Evolutionary conservation across 2,797 vertebrate species (phyloP).

Genomic region (Syngnathus acus): DNA sequence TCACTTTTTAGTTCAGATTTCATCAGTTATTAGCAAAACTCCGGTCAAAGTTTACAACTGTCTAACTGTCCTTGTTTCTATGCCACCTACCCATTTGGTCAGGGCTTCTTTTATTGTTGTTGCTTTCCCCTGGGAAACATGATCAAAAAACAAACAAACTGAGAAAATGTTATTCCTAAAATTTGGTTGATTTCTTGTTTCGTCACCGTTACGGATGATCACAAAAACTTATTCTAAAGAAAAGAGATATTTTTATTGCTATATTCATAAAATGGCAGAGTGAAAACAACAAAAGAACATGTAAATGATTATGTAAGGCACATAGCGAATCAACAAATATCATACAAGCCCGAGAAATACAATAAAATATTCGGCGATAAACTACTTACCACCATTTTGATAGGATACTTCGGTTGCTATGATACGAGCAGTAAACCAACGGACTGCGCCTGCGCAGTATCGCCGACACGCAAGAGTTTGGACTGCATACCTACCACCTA

Average conservation of each 20-base stretch:
- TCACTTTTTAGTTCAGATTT: not conserved
- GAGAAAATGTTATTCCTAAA: not conserved
- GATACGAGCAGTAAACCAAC: slow-evolving; percentile 20
- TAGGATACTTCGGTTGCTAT: slow-evolving; percentile 49
- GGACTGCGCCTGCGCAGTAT: slow-evolving; percentile 39
- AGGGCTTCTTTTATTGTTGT: slow-evolving; percentile 53
- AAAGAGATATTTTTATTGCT: not conserved
- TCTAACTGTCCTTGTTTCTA: not conserved
- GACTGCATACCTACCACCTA: no score
- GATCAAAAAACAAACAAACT: not conserved
- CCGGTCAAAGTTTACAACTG: not conserved
- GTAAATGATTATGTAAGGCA: no score
- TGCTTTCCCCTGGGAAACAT: slow-evolving; percentile 48
- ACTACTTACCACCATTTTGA: slow-evolving; percentile 48
- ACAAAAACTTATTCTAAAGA: not conserved
- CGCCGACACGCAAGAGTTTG: not conserved
- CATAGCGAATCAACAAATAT: no score
- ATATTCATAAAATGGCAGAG: no score
- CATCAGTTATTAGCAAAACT: not conserved
- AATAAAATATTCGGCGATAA: not conserved
- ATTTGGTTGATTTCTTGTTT: not conserved
- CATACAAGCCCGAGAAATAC: not conserved
- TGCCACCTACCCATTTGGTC: slow-evolving; percentile 49
- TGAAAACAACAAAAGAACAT: no score
- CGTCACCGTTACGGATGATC: not conserved